Percentiles rank a stretch among this genome's conserved stretches.
Conservation (phyloP, 2,888 invertebrate species). For the Conomelus anceps region DNA sequence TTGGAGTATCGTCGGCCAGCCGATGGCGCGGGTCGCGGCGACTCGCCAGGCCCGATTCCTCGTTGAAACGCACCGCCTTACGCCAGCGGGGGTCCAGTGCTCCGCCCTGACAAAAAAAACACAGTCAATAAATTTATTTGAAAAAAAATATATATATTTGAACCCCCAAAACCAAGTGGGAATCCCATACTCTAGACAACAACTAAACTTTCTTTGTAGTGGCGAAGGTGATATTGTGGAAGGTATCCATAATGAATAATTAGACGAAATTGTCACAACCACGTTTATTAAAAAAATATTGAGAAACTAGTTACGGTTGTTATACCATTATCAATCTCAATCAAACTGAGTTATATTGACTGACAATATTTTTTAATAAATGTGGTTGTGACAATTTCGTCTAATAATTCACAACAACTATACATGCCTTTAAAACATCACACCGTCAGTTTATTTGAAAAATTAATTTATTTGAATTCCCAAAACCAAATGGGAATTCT, state of each 20-base stretch:
- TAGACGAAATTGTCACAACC: too few relatives aligned
- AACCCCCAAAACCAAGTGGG: background rate
- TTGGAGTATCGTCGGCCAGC: background rate
- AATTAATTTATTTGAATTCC: background rate
- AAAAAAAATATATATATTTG: background rate
- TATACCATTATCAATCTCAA: too few relatives aligned
- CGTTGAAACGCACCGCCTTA: constrained; percentile 5
- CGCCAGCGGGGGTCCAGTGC: constrained; percentile 30
- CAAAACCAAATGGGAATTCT: background rate
- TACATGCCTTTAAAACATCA: too few relatives aligned
- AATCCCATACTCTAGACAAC: background rate
- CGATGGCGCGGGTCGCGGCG: constrained; percentile 22
- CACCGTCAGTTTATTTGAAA: background rate
- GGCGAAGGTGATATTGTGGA: too few relatives aligned
- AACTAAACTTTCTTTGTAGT: too few relatives aligned
- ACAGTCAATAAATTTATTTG: background rate
- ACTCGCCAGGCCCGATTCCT: background rate
- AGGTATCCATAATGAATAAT: too few relatives aligned
- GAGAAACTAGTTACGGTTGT: too few relatives aligned
- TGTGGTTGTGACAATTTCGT: too few relatives aligned
- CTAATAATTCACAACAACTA: too few relatives aligned
- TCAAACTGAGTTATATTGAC: background rate
- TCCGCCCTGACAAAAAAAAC: constrained; percentile 24
- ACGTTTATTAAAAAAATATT: too few relatives aligned
- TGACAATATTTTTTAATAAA: background rate